A percentile compares a stretch with the other conserved stretches of the same genome.
phyloP scores from a whole-genome alignment of 2,113 vertebrate genomes.

The Heptranchias perlo region DNA sequence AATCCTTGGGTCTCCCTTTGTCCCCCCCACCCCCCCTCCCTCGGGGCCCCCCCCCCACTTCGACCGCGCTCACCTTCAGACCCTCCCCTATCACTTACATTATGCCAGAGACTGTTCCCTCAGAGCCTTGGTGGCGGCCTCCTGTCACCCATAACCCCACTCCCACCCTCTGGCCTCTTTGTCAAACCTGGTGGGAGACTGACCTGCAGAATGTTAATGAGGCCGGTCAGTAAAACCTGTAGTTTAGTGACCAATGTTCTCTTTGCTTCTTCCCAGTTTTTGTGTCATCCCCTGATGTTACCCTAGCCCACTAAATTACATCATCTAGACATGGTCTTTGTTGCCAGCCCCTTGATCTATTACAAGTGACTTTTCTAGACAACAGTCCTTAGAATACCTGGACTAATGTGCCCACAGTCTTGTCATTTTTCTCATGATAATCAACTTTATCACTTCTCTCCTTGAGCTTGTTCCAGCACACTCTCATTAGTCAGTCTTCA shows the following conservation, averaged over 20 bases:
- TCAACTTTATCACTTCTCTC: background rate
- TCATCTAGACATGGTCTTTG: no score
- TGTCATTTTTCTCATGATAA: background rate
- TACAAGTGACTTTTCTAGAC: background rate
- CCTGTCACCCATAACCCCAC: no score
- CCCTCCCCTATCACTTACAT: no score
- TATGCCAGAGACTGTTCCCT: no score
- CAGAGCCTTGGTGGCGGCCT: no score
- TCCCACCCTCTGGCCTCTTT: no score
- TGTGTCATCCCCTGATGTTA: background rate
- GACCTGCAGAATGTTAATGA: background rate
- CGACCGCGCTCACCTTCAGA: no score
- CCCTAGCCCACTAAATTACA: background rate
- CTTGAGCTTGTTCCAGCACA: background rate
- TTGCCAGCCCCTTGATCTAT: background rate
- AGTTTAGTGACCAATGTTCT: background rate
- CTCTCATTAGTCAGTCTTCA: background rate
- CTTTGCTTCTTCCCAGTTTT: background rate
- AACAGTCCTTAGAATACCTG: background rate
- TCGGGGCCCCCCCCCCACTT: no score
- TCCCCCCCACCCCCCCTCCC: no score
- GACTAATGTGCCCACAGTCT: background rate
- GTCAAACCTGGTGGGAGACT: no score
- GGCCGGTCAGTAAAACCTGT: background rate
- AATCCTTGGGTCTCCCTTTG: no score